phyloP scores from a whole-genome alignment of 1,140 invertebrate genomes.

The Drosophila seguyi region DNA sequence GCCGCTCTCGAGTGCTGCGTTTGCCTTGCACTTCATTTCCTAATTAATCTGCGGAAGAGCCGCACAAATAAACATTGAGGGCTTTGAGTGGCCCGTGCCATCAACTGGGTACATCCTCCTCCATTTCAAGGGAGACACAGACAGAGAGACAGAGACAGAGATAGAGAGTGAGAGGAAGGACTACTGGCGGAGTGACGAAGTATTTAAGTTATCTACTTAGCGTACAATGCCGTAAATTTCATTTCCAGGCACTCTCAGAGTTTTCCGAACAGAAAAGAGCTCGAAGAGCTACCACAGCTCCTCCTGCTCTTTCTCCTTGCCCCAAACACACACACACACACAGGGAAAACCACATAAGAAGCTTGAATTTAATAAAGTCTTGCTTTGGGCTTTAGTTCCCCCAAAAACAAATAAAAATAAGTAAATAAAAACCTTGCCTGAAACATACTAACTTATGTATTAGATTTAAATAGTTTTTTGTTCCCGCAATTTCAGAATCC shows the following conservation, averaged over 20 bases:
- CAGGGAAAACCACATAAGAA: too few species aligned
- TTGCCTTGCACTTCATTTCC: conserved; percentile 48
- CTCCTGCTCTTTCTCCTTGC: not conserved
- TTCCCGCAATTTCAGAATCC: too few species aligned
- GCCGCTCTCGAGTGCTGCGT: conserved; percentile 10
- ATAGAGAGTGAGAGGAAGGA: not conserved
- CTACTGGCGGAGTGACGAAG: conserved; percentile 6
- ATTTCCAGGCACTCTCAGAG: conserved; percentile 4
- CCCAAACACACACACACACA: too few species aligned
- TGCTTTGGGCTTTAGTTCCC: too few species aligned
- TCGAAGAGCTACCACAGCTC: not conserved
- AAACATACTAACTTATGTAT: too few species aligned
- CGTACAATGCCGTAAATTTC: conserved; percentile 13
- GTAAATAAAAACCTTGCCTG: too few species aligned
- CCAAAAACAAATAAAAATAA: too few species aligned
- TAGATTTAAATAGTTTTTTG: too few species aligned
- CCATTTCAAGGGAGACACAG: not conserved
- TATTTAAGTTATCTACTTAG: conserved; percentile 35
- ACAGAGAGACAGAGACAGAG: too few species aligned
- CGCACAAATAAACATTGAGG: conserved; percentile 28
- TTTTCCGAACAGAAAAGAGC: not conserved
- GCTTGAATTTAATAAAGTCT: too few species aligned
- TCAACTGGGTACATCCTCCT: conserved; percentile 15
- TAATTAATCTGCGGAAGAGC: conserved; percentile 36
- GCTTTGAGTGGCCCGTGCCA: conserved; percentile 22